These are phyloP conservation scores for Manis javanica DNA, from an alignment of 2,797 vertebrate species.

Conservation along the genomic window DNA sequence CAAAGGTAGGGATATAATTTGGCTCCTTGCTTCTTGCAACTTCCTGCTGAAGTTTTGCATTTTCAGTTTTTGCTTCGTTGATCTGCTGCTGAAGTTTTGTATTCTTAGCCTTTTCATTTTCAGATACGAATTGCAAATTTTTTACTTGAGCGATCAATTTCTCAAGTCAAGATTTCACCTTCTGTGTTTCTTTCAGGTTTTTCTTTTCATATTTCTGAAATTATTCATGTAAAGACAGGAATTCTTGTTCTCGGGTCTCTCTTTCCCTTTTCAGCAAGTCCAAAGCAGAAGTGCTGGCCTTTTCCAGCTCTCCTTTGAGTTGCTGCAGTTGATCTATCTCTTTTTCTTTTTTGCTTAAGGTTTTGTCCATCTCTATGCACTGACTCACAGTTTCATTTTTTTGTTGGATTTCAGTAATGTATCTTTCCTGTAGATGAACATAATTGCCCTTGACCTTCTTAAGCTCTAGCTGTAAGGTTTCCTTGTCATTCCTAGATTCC, in stretches of 20 bases:
- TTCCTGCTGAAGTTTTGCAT: slow-evolving; percentile 63
- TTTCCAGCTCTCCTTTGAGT: slow-evolving; percentile 58
- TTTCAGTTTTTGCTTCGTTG: slow-evolving; percentile 34
- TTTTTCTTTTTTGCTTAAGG: slow-evolving; percentile 43
- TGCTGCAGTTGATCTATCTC: slow-evolving; percentile 47
- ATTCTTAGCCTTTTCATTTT: slow-evolving; percentile 67
- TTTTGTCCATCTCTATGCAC: slow-evolving; percentile 48
- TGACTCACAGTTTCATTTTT: slow-evolving; percentile 55
- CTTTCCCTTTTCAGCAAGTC: slow-evolving; percentile 60
- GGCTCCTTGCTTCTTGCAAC: neutral
- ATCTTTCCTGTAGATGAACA: slow-evolving; percentile 64
- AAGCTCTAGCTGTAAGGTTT: slow-evolving; percentile 64
- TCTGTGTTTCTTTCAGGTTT: slow-evolving; percentile 66
- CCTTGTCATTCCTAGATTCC: slow-evolving; percentile 65
- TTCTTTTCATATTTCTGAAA: slow-evolving; percentile 64
- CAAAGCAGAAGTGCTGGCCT: slow-evolving; percentile 11
- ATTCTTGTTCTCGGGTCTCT: slow-evolving; percentile 33
- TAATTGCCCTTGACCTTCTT: slow-evolving; percentile 67
- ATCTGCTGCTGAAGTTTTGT: slow-evolving; percentile 69
- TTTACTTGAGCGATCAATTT: slow-evolving; percentile 62
- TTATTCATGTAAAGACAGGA: slow-evolving; percentile 71
- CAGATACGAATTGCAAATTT: slow-evolving; percentile 47
- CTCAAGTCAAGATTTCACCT: slow-evolving; percentile 55
- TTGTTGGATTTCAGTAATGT: slow-evolving; percentile 62
- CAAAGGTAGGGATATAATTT: slow-evolving; percentile 12